Evolutionary conservation across 2,888 invertebrate species (phyloP).

Genomic region (Temnothorax ravouxi): DNA sequence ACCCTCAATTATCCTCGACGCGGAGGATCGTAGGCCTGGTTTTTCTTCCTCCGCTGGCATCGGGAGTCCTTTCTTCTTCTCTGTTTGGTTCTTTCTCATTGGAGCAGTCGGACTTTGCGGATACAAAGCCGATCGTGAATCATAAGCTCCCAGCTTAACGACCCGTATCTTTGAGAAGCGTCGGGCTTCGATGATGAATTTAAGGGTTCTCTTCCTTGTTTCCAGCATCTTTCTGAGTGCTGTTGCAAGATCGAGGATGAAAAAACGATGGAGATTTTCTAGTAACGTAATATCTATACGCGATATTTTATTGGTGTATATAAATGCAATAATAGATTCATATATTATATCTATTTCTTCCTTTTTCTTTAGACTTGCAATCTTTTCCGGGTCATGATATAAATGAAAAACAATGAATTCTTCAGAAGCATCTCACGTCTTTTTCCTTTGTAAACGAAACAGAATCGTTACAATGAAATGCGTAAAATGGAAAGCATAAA

Average conservation of each 20-base stretch:
- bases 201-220: constrained; percentile 57
- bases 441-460: background rate
- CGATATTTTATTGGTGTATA: background rate
- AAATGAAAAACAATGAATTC: background rate
- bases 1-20: constrained; percentile 78
- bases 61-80: constrained; percentile 50
- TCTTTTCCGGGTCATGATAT: background rate
- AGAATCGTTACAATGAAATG: constrained; percentile 36
- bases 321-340: constrained; percentile 9
- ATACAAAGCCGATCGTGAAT: constrained; percentile 80
- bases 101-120: constrained; percentile 49
- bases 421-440: background rate
- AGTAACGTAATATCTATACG: background rate
- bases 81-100: constrained; percentile 41
- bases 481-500: constrained; percentile 35
- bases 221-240: constrained; percentile 1
- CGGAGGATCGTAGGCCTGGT: constrained; percentile 62
- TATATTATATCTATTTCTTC: background rate
- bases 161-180: constrained; percentile 72
- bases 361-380: background rate
- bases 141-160: constrained; percentile 80
- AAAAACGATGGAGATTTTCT: constrained; percentile 16
- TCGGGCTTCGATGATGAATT: constrained; percentile 74
- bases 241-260: constrained; percentile 47
- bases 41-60: constrained; percentile 55